A percentile compares a stretch with the other conserved stretches of the same genome.
Conservation (phyloP, 1,140 invertebrate species). For the Pseudomyrmex dendroicus region DNA sequence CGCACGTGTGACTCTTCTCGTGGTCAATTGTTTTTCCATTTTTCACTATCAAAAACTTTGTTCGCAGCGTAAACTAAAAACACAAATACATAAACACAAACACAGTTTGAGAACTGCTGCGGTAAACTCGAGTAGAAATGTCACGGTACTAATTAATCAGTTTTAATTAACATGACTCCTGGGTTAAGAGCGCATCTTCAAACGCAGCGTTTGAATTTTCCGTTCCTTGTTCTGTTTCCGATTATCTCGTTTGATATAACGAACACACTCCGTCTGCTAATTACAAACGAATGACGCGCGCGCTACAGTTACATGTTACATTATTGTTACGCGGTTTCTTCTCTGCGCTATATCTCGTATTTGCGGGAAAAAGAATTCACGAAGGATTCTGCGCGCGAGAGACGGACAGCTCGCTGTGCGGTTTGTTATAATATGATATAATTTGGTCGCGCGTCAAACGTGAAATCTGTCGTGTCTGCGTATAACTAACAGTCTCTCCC, state of each 20-base stretch:
- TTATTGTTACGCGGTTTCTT: background rate
- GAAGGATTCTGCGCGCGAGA: background rate
- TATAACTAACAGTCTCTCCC: constrained; percentile 19
- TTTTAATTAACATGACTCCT: constrained; percentile 4
- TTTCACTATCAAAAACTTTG: background rate
- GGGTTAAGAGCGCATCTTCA: background rate
- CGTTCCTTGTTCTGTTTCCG: background rate
- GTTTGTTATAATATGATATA: constrained; percentile 20
- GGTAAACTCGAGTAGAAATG: background rate
- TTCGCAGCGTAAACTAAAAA: no score
- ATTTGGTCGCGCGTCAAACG: background rate
- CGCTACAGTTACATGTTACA: background rate
- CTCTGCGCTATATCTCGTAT: background rate
- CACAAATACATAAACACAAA: background rate
- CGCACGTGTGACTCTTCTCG: no score
- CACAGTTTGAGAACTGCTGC: background rate
- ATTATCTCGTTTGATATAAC: background rate
- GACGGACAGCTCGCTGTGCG: background rate
- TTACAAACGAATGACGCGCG: constrained; percentile 2
- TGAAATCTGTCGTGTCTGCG: constrained; percentile 1
- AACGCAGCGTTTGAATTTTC: background rate
- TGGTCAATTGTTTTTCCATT: no score
- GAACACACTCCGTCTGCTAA: background rate
- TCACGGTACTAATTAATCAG: background rate
- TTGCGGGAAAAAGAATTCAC: constrained; percentile 5